Base-by-base conservation (phyloP, 2,888 invertebrate species). In the Polydrusus tereticollis region DNA sequence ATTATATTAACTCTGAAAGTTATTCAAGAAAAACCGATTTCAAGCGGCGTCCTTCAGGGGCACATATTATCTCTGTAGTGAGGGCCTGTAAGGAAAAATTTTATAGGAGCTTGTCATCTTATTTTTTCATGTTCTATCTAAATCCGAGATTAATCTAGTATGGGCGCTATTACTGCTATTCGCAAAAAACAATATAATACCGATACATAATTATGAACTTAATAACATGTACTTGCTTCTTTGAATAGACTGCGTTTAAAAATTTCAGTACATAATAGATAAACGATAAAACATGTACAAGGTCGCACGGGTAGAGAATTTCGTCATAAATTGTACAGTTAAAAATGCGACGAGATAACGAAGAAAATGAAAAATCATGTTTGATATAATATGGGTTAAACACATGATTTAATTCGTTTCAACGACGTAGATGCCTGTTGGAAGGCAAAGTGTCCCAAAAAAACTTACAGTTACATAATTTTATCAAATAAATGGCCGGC, bases 261-360 rank as follows among this genome's bases (percentile, higher is more conserved):
- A 47, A n/a, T 47, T 47, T 47, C 47, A 47, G 20, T 23, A 47
- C n/a, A 47, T 47, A 23, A 47, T 23, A 47, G 23, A 47, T 47
- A 23, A 47, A 47, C 47, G 47, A 47, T 47, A 47, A 47, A 47
- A 12, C 47, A 47, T 21, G 21, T 47, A 47, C 47, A 47, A 47
- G 47, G 47, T 47, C 47, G n/a, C 47, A 47, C 47, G 47, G n/a
- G 47, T 21, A n/a, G 23, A 47, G 12, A 47, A 47, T 47, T 47
- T 47, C 21, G 12, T 47, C 47, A 20, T 20, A 21, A 47, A n/a
- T n/a, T n/a, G n/a, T 23, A 23, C 21, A 47, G 47, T 47, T 21
- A 45, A 45, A 45, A 45, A 20, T 10, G 0, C 20, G 20, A 18
- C 45, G 45, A n/a, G n/a, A 45, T 45, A 45, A 45, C 20, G 18